Evolutionary conservation across 2,113 vertebrate species (phyloP), one percentile per base, ranked within the genome.

Genomic region (Vulpes vulpes): DNA sequence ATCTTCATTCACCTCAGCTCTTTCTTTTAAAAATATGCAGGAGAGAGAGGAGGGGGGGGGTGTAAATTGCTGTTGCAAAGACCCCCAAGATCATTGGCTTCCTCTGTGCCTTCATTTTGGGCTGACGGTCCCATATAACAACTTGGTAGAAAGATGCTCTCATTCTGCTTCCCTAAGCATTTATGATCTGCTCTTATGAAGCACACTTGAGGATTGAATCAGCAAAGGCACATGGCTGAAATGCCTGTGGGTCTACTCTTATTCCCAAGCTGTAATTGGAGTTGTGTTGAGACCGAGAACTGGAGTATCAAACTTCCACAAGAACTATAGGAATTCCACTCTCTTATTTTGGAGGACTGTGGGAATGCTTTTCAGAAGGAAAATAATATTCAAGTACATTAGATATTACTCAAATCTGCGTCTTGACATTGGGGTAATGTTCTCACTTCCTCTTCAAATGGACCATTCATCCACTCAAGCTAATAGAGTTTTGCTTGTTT

Each of bases 361-460:
- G 30, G 35, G 35, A 67, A 64, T 89, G 12, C 4, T 5, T 35
- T 86, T 74, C 74, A 81, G 94, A 87, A 51, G 9, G 2, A 73
- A 97, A 82, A 7, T 43, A 43, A 43, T 43, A 43, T 43, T 43
- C 60, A 94, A 83, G 84, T 60, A 79, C 49, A 43, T 27, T 78
- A n/a, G 43, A 16, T 87, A 25, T 80, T 93, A 86, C 88, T 94
- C 2, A 93, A 53, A 80, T 93, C 35, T 62, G 27, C 49, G 62
- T 87, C 38, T 60, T 59, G 55, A 71, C 59, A 55, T n/a, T 80
- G 67, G 38, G 32, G 9, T 62, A 53, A 78, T 62, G 14, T 65
- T 83, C 57, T 88, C 49, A 62, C 80, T 97, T 92, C 73, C 51
- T 95, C 15, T 95, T 59, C 74, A 96, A 93, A 96, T 64, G n/a